These are phyloP conservation scores for Lathamus discolor DNA, from an alignment of 2,113 vertebrate genomes.

Conservation along the genomic window DNA sequence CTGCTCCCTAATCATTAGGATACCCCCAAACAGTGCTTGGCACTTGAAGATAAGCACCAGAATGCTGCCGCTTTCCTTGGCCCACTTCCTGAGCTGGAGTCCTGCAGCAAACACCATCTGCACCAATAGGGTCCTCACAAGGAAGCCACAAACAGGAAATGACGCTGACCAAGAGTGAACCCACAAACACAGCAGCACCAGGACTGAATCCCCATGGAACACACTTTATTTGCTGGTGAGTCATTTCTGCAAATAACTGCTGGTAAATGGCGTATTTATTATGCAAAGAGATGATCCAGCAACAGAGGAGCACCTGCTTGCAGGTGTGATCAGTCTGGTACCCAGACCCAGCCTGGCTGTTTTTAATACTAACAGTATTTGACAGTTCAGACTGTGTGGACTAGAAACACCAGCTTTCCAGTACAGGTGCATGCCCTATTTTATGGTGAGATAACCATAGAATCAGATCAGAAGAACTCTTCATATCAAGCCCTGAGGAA, in stretches of 20 bases:
- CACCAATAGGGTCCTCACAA: background rate
- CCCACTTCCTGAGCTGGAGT: background rate
- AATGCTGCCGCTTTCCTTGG: background rate
- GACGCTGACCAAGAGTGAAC: rapidly evolving
- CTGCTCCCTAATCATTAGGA: background rate
- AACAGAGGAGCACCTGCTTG: background rate
- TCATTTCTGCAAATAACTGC: background rate
- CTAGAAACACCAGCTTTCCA: background rate
- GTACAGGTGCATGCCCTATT: background rate
- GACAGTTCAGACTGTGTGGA: background rate
- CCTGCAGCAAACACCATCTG: background rate
- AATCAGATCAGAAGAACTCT: background rate
- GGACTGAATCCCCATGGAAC: background rate
- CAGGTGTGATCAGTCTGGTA: background rate
- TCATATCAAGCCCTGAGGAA: background rate
- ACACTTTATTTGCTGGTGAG: rapidly evolving
- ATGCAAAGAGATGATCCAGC: background rate
- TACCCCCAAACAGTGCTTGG: background rate
- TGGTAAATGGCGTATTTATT: background rate
- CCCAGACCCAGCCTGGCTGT: background rate
- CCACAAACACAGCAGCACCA: background rate
- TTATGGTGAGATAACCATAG: background rate
- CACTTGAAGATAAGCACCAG: background rate
- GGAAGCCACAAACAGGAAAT: background rate
- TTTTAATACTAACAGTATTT: background rate